Base-by-base conservation (phyloP, 2,797 vertebrate genomes). In the Sebastes itinus region DNA sequence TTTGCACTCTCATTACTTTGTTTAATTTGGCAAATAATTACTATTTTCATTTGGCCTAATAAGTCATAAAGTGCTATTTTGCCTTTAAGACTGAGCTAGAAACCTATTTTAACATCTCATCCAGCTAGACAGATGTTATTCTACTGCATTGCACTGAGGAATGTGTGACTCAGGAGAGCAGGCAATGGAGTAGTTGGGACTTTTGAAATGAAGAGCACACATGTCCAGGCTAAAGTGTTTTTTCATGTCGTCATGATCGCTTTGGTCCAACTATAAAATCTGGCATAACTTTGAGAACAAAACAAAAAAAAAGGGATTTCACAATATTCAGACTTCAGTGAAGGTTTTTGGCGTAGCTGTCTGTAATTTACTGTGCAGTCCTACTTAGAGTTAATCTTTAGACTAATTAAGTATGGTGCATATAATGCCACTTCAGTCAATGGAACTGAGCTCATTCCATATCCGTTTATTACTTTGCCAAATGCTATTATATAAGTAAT, bases 321-420 rank as follows among this genome's bases (percentile, higher is more conserved):
- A 67, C 14, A 59, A 14, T 35, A 46, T 82, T 80, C 46, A 55
- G 66, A 77, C 66, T 77, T 82, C 72, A 80, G 28, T 81, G 60
- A 87, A 81, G 74, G 61, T 78, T 81, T 86, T 86, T 74, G 56
- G 72, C 77, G 64, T 22, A 63, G 76, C 72, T 25, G 42, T 60
- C 32, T 32, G 46, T 78, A 63, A 82, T 89, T 92, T 88, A 87
- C 73, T 85, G 68, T 81, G 72, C 84, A 85, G 65, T 78, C 74
- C 72, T 78, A 72, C 84, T 92, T 77, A 54, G 64, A 90, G 78
- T 90, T 90, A 87, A 89, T 90, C 87, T 92, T 89, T 80, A 87
- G 80, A 80, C 78, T 89, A 90, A 91, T 92, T 92, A 89, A 89
- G 78, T 82, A 74, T 77, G 77, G 81, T 85, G 72, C 77, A 78